A percentile compares a stretch with the other conserved stretches of the same genome.
phyloP scores from a whole-genome alignment of 2,888 invertebrate genomes.

The Campaea margaritaria region DNA sequence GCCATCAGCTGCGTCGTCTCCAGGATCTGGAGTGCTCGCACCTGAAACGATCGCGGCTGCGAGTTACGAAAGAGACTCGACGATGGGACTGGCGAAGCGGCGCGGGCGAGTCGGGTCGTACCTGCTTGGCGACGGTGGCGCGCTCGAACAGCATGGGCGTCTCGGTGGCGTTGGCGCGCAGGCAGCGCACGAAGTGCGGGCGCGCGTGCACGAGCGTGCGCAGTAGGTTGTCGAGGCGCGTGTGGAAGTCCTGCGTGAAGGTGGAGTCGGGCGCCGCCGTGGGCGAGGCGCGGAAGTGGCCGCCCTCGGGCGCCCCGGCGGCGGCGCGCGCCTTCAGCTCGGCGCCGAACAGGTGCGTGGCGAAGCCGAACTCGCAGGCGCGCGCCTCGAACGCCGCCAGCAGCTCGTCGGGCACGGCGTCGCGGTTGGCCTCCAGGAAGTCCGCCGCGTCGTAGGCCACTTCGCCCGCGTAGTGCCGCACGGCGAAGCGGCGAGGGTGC shows the following conservation, averaged over 20 bases:
- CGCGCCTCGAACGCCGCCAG: conserved; percentile 97
- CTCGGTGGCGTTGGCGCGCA: conserved; percentile 94
- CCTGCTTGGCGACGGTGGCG: conserved; percentile 92
- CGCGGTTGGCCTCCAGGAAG: conserved; percentile 96
- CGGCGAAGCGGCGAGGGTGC: conserved; percentile 93
- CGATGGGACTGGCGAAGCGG: not conserved
- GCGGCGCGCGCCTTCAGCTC: conserved; percentile 89
- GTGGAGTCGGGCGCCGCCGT: conserved; percentile 95
- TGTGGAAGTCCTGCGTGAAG: conserved; percentile 97
- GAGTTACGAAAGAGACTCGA: not conserved
- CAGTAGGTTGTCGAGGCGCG: conserved; percentile 95
- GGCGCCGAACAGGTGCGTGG: conserved; percentile 96
- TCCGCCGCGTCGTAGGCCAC: conserved; percentile 96
- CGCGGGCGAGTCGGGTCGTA: conserved; percentile 23
- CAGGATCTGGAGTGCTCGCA: conserved; percentile 94
- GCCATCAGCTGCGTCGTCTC: conserved; percentile 98
- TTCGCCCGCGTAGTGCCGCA: conserved; percentile 91
- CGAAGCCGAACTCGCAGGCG: conserved; percentile 98
- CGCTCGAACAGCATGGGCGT: conserved; percentile 94
- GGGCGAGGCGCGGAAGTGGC: conserved; percentile 94
- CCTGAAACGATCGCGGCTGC: conserved; percentile 63
- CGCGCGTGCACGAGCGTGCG: conserved; percentile 96
- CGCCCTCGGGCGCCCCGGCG: conserved; percentile 84
- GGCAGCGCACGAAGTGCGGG: conserved; percentile 97
- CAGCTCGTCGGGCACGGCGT: conserved; percentile 96